Evolutionary conservation across 1,140 invertebrate species (phyloP), one percentile per base, ranked within the genome.

Genomic region (Drosophila parvula): DNA sequence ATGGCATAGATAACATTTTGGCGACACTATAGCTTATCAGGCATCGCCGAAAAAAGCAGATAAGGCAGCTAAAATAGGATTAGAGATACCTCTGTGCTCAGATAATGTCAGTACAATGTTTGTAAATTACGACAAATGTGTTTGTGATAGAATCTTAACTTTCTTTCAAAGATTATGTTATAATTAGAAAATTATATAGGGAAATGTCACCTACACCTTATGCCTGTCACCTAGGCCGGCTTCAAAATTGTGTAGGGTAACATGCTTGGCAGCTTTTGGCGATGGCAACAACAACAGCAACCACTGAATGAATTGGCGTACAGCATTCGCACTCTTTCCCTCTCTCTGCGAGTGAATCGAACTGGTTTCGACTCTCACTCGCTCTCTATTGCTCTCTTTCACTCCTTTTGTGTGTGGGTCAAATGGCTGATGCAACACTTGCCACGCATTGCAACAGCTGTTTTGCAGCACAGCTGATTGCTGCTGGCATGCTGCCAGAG

Each of bases 351-450:
- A 48, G 40, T 11, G 14, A 41, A 36, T 22, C 5, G 6, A 78
- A 69, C 64, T 76, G 43, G 40, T 55, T 56, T 47, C 36, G n/a
- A 44, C 71, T 74, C 71, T 61, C 63, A 53, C 56, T 41, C 43
- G 69, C 22, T 28, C 22, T 40, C 34, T 22, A 22, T 30, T 30
- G 30, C 30, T 51, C 48, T 34, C n/a, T 51, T 51, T 51, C 30
- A 12, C 50, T 28, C 38, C 69, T 41, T 12, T 12, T 63, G 22
- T 69, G 45, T 62, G 43, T 58, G 57, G 38, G 44, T 69, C 45
- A 40, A 65, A 74, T 89, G 85, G 84, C 79, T 88, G 84, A 88
- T 88, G 84, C 84, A 88, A 88, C 74, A 90, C 61, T 57, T 80
- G 51, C 55, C 48, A 61, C 43, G 40, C 32, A 78, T 88, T 88